Conservation (phyloP, 2,797 vertebrate genomes). For the Phylloscopus collybita region DNA sequence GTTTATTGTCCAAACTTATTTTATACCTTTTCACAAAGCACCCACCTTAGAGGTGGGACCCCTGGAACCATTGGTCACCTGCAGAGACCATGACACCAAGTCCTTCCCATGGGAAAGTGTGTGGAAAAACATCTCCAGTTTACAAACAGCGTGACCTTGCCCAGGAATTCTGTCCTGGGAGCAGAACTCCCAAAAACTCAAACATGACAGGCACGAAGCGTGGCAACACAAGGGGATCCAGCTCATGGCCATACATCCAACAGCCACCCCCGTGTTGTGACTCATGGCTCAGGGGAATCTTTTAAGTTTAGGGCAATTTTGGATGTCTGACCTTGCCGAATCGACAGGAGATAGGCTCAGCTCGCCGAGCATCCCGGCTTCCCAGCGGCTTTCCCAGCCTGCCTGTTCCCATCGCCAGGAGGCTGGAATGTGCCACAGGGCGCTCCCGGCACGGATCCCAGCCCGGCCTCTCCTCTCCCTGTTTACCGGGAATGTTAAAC, state of each 20-base stretch:
- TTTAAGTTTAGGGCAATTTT: not conserved
- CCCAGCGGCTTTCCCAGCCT: not conserved
- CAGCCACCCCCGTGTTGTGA: not conserved
- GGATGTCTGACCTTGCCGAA: not conserved
- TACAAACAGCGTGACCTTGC: too few relatives aligned
- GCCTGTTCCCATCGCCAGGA: not conserved
- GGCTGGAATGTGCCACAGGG: not conserved
- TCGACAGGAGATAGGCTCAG: not conserved
- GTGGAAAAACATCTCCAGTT: too few relatives aligned
- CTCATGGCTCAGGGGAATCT: not conserved
- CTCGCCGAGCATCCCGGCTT: not conserved
- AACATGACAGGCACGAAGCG: too few relatives aligned
- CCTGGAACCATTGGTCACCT: too few relatives aligned
- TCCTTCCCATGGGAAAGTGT: too few relatives aligned
- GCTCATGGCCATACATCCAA: accelerated
- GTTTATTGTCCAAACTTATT: too few relatives aligned
- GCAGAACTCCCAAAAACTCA: too few relatives aligned
- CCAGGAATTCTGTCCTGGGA: too few relatives aligned
- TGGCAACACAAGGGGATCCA: not conserved
- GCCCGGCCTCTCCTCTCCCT: constrained; percentile 45
- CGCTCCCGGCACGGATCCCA: not conserved
- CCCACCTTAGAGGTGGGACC: too few relatives aligned
- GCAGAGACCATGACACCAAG: too few relatives aligned
- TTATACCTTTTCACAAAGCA: too few relatives aligned
- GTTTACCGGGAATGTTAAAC: constrained; percentile 67